These are phyloP conservation scores for Chamaea fasciata DNA, from an alignment of 2,113 vertebrate species.

Conservation along the genomic window DNA sequence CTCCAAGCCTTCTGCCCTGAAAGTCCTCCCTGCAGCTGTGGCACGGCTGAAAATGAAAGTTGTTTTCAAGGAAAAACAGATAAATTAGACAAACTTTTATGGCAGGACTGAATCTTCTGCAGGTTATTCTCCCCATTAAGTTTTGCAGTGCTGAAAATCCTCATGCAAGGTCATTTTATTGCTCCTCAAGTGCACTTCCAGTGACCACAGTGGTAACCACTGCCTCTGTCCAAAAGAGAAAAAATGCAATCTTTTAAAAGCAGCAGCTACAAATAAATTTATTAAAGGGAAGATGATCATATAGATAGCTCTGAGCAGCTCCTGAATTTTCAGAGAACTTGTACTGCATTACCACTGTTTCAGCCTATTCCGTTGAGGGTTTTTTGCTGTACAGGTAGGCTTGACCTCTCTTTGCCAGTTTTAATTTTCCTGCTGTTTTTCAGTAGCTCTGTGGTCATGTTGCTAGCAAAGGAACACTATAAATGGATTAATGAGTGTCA, in stretches of 20 bases:
- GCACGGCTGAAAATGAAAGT: neutral
- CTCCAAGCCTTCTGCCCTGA: neutral
- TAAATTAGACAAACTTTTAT: neutral
- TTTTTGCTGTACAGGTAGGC: neutral
- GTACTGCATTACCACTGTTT: neutral
- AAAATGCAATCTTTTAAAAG: neutral
- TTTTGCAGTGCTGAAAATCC: neutral
- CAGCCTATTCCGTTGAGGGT: neutral
- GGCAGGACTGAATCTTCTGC: neutral
- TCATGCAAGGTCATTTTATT: neutral
- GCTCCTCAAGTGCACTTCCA: fast-evolving
- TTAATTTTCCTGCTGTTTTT: neutral
- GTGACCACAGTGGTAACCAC: neutral
- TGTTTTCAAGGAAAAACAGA: neutral
- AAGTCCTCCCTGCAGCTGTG: neutral
- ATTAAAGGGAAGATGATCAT: neutral
- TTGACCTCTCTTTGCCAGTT: neutral
- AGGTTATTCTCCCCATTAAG: neutral
- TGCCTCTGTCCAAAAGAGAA: neutral
- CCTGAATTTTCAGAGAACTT: neutral
- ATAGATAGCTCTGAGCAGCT: neutral
- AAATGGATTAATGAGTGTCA: neutral
- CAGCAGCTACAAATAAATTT: neutral
- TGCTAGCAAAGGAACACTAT: neutral
- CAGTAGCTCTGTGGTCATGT: neutral